Conservation (phyloP, 2,888 invertebrate genomes). For the Nezara viridula region DNA sequence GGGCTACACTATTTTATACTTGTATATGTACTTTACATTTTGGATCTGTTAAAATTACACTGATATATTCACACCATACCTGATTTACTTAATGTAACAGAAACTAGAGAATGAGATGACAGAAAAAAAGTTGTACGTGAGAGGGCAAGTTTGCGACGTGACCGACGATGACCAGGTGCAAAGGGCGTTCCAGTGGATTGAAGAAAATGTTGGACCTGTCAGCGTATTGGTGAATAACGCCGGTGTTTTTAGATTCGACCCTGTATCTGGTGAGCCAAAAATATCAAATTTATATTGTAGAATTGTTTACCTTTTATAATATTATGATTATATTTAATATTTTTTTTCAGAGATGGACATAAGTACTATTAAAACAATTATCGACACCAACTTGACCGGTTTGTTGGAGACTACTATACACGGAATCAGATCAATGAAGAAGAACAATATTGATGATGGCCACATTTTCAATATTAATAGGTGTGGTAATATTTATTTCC, state of each 20-base stretch:
- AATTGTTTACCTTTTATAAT: no score
- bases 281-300: no score
- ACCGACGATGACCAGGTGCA: conserved; percentile 71
- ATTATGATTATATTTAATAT: neutral
- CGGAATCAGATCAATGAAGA: conserved; percentile 73
- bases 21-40: no score
- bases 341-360: neutral
- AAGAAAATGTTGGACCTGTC: conserved; percentile 71
- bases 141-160: conserved; percentile 62
- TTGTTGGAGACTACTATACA: conserved; percentile 71
- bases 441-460: conserved; percentile 70
- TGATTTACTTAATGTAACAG: neutral
- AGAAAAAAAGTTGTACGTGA: conserved; percentile 50
- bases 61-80: no score
- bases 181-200: conserved; percentile 72
- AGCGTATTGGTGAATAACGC: conserved; percentile 76
- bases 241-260: conserved; percentile 67
- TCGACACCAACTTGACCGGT: conserved; percentile 41
- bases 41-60: no score
- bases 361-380: neutral
- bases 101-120: conserved; percentile 38
- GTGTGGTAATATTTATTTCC: no score
- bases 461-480: conserved; percentile 68
- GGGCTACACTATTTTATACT: no score
- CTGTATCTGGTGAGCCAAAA: no score